These are phyloP conservation scores for Goniozus legneri DNA, from an alignment of 1,140 invertebrate species.

Conservation along the genomic window DNA sequence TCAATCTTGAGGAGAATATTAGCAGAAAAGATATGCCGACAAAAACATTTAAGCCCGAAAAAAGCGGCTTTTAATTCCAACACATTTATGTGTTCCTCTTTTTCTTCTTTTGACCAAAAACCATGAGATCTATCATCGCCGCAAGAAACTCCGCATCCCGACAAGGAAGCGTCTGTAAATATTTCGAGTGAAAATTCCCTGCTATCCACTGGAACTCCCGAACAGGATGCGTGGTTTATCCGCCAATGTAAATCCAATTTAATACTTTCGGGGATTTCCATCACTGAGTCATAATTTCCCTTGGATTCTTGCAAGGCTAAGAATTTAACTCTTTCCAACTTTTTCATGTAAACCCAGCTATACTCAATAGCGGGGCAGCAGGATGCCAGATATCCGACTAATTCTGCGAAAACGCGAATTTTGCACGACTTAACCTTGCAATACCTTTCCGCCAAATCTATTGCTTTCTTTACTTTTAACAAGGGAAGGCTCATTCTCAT, in stretches of 20 bases:
- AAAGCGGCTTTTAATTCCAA: background rate
- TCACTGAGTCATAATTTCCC: background rate
- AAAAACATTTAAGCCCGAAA: background rate
- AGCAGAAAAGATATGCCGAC: background rate
- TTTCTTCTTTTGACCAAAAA: background rate
- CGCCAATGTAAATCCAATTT: too few species aligned
- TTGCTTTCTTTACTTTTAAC: background rate
- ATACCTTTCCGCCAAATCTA: background rate
- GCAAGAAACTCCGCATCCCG: background rate
- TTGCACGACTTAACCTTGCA: background rate
- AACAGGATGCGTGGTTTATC: too few species aligned
- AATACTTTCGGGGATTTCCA: too few species aligned
- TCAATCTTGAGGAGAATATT: background rate
- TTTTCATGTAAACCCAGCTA: constrained; percentile 1
- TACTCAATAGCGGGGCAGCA: constrained; percentile 3
- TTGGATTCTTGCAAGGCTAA: background rate
- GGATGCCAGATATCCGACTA: constrained; percentile 3
- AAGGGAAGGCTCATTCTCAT: background rate
- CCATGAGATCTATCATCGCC: background rate
- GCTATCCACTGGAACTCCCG: too few species aligned
- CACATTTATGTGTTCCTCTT: background rate
- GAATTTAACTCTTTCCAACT: constrained; percentile 6
- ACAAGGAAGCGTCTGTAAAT: background rate
- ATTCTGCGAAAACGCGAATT: constrained; percentile 3
- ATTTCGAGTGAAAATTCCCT: too few species aligned